phyloP scores from a whole-genome alignment of 2,888 invertebrate genomes.

The Sinopyrophorus schimmeli region DNA sequence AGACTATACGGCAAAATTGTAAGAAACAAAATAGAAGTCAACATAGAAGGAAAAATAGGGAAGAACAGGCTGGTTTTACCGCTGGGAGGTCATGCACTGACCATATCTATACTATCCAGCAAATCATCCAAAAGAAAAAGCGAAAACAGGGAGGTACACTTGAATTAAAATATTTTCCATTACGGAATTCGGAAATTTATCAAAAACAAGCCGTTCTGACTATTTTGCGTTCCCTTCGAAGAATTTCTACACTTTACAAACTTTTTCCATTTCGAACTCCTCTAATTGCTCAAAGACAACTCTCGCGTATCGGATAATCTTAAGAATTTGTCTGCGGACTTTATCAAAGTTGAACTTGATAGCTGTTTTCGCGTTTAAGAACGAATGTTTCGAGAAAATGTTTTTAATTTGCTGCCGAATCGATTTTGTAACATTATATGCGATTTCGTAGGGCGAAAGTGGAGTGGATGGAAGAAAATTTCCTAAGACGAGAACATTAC shows the following conservation, averaged over 20 bases:
- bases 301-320: slow-evolving; percentile 14
- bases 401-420: slow-evolving; percentile 2
- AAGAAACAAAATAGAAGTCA: too few species aligned
- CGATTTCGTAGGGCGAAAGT: not conserved
- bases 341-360: slow-evolving; percentile 7
- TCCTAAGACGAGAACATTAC: not conserved
- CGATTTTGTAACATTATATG: slow-evolving; percentile 2
- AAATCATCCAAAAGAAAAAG: too few species aligned
- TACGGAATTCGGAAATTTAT: slow-evolving; percentile 9
- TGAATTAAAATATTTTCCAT: slow-evolving; percentile 17
- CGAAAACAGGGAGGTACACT: too few species aligned
- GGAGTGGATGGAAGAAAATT: not conserved
- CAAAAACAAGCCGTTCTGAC: not conserved
- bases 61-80: too few species aligned
- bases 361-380: slow-evolving; percentile 1
- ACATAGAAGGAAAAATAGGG: too few species aligned
- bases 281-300: slow-evolving; percentile 12
- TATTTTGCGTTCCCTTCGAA: slow-evolving; percentile 1
- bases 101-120: too few species aligned
- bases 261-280: slow-evolving; percentile 13
- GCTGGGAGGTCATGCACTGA: too few species aligned
- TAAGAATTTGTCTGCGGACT: slow-evolving; percentile 8
- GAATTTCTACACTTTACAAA: slow-evolving; percentile 7
- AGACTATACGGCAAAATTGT: too few species aligned
- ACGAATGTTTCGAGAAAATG: not conserved